These are phyloP conservation scores for Stenurella melanura DNA, from an alignment of 2,888 invertebrate species.

Conservation along the genomic window DNA sequence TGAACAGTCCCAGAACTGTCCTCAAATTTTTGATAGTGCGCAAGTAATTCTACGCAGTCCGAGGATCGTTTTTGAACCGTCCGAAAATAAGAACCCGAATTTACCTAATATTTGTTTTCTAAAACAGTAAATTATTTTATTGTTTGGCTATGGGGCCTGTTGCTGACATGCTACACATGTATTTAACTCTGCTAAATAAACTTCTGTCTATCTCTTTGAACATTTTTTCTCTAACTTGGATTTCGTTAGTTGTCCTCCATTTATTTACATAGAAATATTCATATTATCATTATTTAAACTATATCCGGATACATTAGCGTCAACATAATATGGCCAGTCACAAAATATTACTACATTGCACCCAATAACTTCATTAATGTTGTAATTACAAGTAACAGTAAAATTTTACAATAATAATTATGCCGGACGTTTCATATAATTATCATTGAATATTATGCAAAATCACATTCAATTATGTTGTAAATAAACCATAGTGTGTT, in stretches of 20 bases:
- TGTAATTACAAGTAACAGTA: constrained; percentile 15
- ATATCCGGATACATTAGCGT: background rate
- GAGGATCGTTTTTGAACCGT: too few species aligned
- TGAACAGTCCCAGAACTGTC: too few species aligned
- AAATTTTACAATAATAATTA: constrained; percentile 38
- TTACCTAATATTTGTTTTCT: too few species aligned
- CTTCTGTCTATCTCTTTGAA: background rate
- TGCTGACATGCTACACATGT: too few species aligned
- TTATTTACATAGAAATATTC: background rate
- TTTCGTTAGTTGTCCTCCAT: too few species aligned
- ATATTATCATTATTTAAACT: constrained; percentile 7
- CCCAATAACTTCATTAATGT: constrained; percentile 32
- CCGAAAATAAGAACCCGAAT: too few species aligned
- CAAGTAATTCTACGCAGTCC: too few species aligned
- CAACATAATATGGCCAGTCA: constrained; percentile 1
- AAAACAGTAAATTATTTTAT: too few species aligned
- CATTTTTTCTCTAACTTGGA: too few species aligned
- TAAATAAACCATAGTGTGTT: constrained; percentile 30
- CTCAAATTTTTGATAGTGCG: too few species aligned
- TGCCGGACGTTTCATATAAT: constrained; percentile 33
- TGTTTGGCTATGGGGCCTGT: too few species aligned
- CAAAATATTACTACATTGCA: constrained; percentile 18
- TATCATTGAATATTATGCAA: constrained; percentile 28
- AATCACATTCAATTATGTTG: constrained; percentile 42
- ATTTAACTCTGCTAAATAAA: too few species aligned